Base-by-base conservation (phyloP, 2,113 vertebrate genomes). In the Sisor rabdophorus region DNA sequence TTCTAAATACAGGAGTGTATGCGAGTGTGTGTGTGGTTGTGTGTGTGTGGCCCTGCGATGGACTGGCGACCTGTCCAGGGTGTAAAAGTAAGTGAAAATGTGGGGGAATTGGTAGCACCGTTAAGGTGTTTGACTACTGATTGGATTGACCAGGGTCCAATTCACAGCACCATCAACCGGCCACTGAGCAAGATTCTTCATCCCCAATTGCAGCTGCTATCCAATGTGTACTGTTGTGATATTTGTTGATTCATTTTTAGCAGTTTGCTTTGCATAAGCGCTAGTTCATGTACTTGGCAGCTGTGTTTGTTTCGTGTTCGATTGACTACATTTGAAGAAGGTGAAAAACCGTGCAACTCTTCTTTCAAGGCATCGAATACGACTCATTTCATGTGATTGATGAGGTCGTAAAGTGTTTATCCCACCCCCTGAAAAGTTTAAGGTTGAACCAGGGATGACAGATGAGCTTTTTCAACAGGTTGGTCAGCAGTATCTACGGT, bases 381-480 rank as follows among this genome's bases (percentile, higher is more conserved):
- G 54, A 61, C 69, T 71, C 56, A 28, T 55, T 26, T n/a, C 52
- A 64, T 59, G n/a, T 61, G 63, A 80, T 63, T 73, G n/a, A 77
- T 61, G 63, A 65, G 75, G 65, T 77, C 48, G 17, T 28, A 28
- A 73, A 75, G 77, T 40, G 69, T 75, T 72, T 75, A 24, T 59
- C 36, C 55, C 16, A 69, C 26, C 61, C 40, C 24, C 30, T 61
- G 76, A 61, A 53, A 44, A 64, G 58, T 75, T 52, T 74, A 54
- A 81, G 55, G 76, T 67, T 53, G 60, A 70, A 71, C 65, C 24
- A 44, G 20, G 12, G 54, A 53, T 81, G 83, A 83, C 60, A 80
- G 72, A 83, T 83, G 82, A 68, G 54, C 30, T 69, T 75, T 73
- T 12, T 82, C 67, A 85, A 65, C 82, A 81, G 69, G 73, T 75